Evolutionary conservation across 2,113 vertebrate species (phyloP).

Genomic region (Zapus hudsonius): DNA sequence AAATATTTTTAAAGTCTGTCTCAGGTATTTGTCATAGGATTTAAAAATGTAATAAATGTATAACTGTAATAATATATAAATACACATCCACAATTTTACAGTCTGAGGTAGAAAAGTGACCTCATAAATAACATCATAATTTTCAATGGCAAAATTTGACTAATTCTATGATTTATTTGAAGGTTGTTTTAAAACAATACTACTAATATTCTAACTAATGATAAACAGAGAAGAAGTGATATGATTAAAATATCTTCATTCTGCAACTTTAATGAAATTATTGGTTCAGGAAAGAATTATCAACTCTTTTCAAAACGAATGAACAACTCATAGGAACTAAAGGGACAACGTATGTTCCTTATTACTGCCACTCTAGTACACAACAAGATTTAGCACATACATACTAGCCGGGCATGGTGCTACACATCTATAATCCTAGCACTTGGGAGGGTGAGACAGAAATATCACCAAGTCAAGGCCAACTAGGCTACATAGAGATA

Average conservation of each 20-base stretch:
- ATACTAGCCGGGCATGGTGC: neutral
- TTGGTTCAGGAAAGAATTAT: neutral
- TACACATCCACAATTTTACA: neutral
- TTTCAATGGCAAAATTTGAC: neutral
- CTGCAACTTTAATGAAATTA: neutral
- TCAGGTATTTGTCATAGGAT: too few relatives aligned
- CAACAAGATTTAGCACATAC: neutral
- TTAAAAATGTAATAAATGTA: too few relatives aligned
- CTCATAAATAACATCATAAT: neutral
- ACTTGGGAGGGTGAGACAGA: neutral
- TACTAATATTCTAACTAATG: neutral
- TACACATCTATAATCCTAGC: neutral
- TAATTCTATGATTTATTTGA: neutral
- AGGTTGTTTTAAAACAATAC: neutral
- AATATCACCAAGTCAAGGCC: neutral
- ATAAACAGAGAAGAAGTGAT: neutral
- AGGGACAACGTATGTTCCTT: neutral
- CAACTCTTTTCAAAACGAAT: constrained; percentile 31
- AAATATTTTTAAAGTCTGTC: too few relatives aligned
- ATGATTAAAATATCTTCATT: neutral
- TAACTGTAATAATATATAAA: neutral
- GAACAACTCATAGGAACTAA: neutral
- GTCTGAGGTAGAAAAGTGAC: neutral
- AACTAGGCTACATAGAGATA: neutral
- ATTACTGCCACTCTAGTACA: neutral